These are phyloP conservation scores for Physella acuta DNA, from an alignment of 1,140 invertebrate genomes.

Conservation along the genomic window DNA sequence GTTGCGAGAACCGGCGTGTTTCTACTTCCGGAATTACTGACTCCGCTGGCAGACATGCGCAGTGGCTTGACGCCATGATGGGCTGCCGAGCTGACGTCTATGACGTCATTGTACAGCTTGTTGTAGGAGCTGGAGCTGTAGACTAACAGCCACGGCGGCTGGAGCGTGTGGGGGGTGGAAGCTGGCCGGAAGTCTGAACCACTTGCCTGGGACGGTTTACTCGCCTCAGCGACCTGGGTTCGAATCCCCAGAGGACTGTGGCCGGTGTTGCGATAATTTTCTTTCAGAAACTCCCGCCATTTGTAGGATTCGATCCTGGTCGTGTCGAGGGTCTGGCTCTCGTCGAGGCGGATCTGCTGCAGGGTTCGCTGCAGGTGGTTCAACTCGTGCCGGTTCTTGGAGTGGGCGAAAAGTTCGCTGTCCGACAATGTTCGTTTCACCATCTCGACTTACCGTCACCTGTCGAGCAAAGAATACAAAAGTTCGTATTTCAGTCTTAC, in stretches of 20 bases:
- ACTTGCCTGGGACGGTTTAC: too few relatives aligned
- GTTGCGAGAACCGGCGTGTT: background rate
- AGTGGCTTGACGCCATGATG: background rate
- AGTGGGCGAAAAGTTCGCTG: background rate
- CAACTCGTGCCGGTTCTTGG: background rate
- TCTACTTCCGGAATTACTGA: background rate
- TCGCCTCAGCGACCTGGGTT: too few relatives aligned
- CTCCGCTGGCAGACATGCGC: background rate
- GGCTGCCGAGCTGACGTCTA: background rate
- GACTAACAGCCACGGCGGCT: background rate
- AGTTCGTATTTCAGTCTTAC: too few relatives aligned
- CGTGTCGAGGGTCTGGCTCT: background rate
- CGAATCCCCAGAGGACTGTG: too few relatives aligned
- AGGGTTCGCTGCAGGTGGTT: background rate
- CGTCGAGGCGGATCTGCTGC: background rate
- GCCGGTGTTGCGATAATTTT: background rate
- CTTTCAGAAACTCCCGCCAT: background rate
- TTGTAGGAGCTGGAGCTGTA: background rate
- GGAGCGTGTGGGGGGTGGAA: too few relatives aligned
- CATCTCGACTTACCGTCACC: background rate
- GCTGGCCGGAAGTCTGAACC: too few relatives aligned
- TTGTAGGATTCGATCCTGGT: background rate
- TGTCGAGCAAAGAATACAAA: too few relatives aligned
- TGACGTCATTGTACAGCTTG: background rate
- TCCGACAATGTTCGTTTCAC: background rate